These are phyloP conservation scores for Pholis gunnellus DNA, from an alignment of 2,113 vertebrate genomes.

Conservation along the genomic window DNA sequence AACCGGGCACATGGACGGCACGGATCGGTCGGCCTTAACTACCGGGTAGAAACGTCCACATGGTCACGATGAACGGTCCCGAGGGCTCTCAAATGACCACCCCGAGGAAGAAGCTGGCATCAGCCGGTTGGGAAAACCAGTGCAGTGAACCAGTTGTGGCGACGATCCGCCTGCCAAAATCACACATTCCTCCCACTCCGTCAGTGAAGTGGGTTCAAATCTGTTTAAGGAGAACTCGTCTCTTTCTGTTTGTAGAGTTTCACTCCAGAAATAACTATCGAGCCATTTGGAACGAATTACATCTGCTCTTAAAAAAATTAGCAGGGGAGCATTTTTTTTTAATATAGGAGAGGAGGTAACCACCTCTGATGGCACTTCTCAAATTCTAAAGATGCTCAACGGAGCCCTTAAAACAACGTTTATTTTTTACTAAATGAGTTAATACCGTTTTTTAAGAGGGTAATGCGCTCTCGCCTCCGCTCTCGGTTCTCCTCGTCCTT, in stretches of 20 bases:
- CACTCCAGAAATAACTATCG: constrained; percentile 47
- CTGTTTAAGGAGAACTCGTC: constrained; percentile 50
- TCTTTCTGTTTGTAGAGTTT: constrained; percentile 34
- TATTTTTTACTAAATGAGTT: constrained; percentile 24
- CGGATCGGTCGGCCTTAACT: constrained; percentile 59
- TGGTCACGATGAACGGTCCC: constrained; percentile 56
- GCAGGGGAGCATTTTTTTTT: constrained; percentile 13
- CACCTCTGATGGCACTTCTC: neutral
- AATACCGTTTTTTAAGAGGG: constrained; percentile 23
- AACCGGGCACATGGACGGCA: constrained; percentile 60
- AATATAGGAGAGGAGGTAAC: constrained; percentile 1
- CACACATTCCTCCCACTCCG: constrained; percentile 69
- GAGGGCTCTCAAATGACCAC: constrained; percentile 68
- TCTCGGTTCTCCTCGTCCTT: neutral
- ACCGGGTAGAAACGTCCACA: constrained; percentile 58
- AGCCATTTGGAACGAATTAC: constrained; percentile 44
- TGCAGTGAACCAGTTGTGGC: constrained; percentile 60
- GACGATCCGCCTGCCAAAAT: constrained; percentile 51
- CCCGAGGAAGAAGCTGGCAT: constrained; percentile 60
- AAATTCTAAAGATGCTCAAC: neutral
- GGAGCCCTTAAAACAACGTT: constrained; percentile 12
- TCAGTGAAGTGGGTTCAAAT: constrained; percentile 60
- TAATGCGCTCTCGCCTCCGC: constrained; percentile 13
- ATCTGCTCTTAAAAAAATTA: constrained; percentile 32
- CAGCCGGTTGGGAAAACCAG: constrained; percentile 62